A percentile compares a stretch with the other conserved stretches of the same genome.
Evolutionary conservation across 2,113 vertebrate genomes (phyloP).

Genomic region (Pelmatolapia mariae): DNA sequence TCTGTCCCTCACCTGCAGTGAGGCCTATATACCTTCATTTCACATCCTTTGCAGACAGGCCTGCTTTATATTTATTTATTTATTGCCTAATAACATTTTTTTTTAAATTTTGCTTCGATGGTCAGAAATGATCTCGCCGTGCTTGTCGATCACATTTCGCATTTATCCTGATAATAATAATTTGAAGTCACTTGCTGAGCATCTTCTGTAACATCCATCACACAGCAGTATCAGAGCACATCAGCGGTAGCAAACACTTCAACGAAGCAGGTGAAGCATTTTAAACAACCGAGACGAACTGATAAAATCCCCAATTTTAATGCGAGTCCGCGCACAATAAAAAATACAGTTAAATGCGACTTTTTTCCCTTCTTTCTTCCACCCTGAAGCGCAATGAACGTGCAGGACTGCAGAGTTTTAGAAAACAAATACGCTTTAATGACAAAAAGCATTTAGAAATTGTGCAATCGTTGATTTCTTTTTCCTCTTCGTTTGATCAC

Average conservation of each 20-base stretch:
- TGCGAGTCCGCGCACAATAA: neutral
- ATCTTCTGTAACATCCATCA: neutral
- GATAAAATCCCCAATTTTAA: slow-evolving; percentile 31
- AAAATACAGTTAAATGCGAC: neutral
- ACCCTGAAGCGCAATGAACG: slow-evolving; percentile 31
- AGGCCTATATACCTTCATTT: neutral
- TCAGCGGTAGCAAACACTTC: slow-evolving; percentile 6
- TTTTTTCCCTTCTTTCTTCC: neutral
- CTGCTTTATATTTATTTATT: neutral
- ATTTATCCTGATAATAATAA: neutral
- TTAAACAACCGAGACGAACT: slow-evolving; percentile 21
- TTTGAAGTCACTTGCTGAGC: neutral
- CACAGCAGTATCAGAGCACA: neutral
- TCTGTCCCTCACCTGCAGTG: neutral
- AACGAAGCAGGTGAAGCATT: slow-evolving; percentile 29
- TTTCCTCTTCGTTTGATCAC: slow-evolving; percentile 68
- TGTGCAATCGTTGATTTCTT: slow-evolving; percentile 89
- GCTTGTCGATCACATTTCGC: neutral
- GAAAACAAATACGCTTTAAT: slow-evolving; percentile 87
- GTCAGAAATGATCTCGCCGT: neutral
- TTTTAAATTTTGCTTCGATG: neutral
- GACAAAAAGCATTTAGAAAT: slow-evolving; percentile 92
- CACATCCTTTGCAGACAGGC: neutral
- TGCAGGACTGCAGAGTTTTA: slow-evolving; percentile 52
- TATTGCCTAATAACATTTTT: too few species aligned